phyloP scores from a whole-genome alignment of 2,113 vertebrate species.

The Vidua chalybeata region DNA sequence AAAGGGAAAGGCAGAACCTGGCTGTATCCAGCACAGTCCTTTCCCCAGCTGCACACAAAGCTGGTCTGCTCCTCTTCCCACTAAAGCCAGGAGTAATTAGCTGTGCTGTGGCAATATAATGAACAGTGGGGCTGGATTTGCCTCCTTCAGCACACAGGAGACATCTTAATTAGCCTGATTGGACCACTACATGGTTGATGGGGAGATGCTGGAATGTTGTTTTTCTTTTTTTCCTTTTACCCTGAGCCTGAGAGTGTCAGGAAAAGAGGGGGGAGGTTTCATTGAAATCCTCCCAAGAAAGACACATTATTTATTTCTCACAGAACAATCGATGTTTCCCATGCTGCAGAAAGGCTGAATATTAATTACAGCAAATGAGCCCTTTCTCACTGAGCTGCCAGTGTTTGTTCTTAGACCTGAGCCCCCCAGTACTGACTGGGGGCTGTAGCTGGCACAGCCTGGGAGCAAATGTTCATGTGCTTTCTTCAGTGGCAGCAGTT shows the following conservation, averaged over 20 bases:
- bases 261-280: not conserved
- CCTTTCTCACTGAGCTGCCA: not conserved
- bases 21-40: not conserved
- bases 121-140: not conserved
- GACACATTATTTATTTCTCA: conserved; percentile 30
- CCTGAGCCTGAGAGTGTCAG: not conserved
- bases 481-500: not conserved
- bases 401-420: not conserved
- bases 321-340: not conserved
- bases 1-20: not conserved
- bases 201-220: conserved; percentile 31
- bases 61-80: not conserved
- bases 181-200: not conserved
- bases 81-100: conserved; percentile 1
- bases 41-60: not conserved
- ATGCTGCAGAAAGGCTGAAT: conserved; percentile 1
- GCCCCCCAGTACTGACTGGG: not conserved
- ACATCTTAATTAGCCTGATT: conserved; percentile 54
- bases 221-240: not conserved
- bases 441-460: not conserved
- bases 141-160: conserved; percentile 5
- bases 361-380: conserved; percentile 16
- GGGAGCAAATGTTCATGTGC: not conserved
- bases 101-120: not conserved
- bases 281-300: conserved; percentile 31